Evolutionary conservation across 2,888 invertebrate species (phyloP).

Genomic region (Sclerodermus sp.): DNA sequence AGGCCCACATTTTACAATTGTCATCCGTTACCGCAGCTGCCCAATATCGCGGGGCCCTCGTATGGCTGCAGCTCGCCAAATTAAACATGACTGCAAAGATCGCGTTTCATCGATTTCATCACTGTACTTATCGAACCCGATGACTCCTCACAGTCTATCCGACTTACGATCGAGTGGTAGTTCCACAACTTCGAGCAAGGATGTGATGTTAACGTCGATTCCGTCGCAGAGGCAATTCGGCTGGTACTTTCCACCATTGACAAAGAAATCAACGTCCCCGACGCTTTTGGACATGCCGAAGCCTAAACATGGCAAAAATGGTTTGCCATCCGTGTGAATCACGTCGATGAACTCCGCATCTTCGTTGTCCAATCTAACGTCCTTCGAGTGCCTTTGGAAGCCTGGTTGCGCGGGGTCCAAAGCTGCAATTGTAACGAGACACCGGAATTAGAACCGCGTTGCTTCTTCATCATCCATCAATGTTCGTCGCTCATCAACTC

Average conservation of each 20-base stretch:
- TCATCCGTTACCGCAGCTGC: conserved; percentile 25
- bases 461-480: too few species aligned
- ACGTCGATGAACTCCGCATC: conserved; percentile 54
- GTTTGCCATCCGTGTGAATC: conserved; percentile 53
- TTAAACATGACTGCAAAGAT: conserved; percentile 28
- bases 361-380: conserved; percentile 45
- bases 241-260: conserved; percentile 58
- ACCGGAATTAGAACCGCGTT: neutral
- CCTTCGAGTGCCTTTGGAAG: conserved; percentile 48
- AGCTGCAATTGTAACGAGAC: conserved; percentile 28
- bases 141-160: too few species aligned
- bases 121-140: too few species aligned
- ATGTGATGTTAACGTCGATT: conserved; percentile 25
- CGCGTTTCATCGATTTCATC: too few species aligned
- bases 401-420: conserved; percentile 56
- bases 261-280: conserved; percentile 58
- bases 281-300: conserved; percentile 44
- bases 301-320: conserved; percentile 42
- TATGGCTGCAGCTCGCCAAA: conserved; percentile 34
- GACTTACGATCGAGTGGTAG: conserved; percentile 39
- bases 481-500: too few species aligned
- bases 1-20: conserved; percentile 28
- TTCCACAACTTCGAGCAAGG: conserved; percentile 35
- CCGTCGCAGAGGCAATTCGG: conserved; percentile 53
- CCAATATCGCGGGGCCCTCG: conserved; percentile 31